Evolutionary conservation across 2,113 vertebrate species (phyloP).

Genomic region (Odobenus rosmarus): DNA sequence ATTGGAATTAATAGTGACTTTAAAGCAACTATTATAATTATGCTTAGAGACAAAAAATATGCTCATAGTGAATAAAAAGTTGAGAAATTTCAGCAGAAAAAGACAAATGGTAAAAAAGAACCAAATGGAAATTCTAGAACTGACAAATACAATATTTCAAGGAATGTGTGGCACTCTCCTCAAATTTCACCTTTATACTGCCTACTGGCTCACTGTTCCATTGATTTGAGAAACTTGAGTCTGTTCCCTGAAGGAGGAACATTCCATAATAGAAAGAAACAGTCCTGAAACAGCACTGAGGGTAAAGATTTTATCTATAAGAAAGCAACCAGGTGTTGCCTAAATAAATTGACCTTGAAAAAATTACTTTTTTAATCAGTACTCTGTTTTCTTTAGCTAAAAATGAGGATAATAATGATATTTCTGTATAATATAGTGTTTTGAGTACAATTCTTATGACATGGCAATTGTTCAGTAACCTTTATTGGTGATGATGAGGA

Average conservation of each 20-base stretch:
- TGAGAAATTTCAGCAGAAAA: background rate
- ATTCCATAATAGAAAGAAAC: background rate
- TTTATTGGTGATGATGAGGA: background rate
- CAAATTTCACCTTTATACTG: background rate
- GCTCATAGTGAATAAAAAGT: background rate
- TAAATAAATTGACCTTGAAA: background rate
- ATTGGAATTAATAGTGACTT: background rate
- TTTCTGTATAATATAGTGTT: background rate
- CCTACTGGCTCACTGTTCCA: background rate
- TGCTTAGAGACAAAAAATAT: background rate
- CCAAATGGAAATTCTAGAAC: background rate
- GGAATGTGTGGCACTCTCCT: background rate
- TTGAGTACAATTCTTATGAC: background rate
- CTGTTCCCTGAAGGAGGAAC: background rate
- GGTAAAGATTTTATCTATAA: background rate
- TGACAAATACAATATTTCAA: background rate
- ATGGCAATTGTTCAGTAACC: background rate
- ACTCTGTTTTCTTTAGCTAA: background rate
- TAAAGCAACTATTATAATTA: background rate
- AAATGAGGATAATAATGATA: background rate
- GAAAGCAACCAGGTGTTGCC: background rate
- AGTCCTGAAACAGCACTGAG: background rate
- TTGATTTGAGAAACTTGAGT: conserved; percentile 25
- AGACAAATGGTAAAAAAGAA: background rate
- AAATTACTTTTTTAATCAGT: background rate